Percentiles rank a stretch among this genome's conserved stretches.
Evolutionary conservation across 2,888 invertebrate species (phyloP).

Genomic region (Eupithecia dodoneata): DNA sequence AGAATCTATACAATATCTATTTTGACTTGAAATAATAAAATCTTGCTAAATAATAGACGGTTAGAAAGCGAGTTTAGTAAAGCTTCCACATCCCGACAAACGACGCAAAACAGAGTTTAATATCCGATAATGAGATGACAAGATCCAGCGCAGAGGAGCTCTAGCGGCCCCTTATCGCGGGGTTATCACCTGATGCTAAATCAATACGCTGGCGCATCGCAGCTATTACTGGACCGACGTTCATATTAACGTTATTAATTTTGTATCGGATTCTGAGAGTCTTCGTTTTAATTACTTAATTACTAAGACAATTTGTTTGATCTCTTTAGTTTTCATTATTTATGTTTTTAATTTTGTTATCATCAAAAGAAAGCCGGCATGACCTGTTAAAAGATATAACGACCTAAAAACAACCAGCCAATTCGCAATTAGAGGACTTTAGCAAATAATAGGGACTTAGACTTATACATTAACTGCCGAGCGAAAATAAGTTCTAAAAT

Average conservation of each 20-base stretch:
- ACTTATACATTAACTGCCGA: not conserved
- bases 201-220: slow-evolving; percentile 44
- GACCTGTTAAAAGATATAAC: not conserved
- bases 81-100: slow-evolving; percentile 11
- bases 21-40: not conserved
- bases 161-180: slow-evolving; percentile 41
- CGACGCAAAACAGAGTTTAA: slow-evolving; percentile 31
- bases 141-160: slow-evolving; percentile 30
- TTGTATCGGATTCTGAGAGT: slow-evolving; percentile 5
- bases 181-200: slow-evolving; percentile 47
- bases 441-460: not conserved
- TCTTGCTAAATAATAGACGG: not conserved
- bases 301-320: not conserved
- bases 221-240: slow-evolving; percentile 33
- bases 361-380: not conserved
- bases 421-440: not conserved
- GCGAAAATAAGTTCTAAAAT: not conserved
- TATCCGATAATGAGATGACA: slow-evolving; percentile 32
- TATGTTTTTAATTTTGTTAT: not conserved
- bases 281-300: not conserved
- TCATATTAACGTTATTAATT: slow-evolving; percentile 30
- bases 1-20: no score
- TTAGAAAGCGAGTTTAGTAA: not conserved
- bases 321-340: not conserved
- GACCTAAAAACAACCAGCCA: not conserved